Evolutionary conservation across 2,797 vertebrate genomes (phyloP), one percentile per base, ranked within the genome.

Genomic region (Poeciliopsis turneri): DNA sequence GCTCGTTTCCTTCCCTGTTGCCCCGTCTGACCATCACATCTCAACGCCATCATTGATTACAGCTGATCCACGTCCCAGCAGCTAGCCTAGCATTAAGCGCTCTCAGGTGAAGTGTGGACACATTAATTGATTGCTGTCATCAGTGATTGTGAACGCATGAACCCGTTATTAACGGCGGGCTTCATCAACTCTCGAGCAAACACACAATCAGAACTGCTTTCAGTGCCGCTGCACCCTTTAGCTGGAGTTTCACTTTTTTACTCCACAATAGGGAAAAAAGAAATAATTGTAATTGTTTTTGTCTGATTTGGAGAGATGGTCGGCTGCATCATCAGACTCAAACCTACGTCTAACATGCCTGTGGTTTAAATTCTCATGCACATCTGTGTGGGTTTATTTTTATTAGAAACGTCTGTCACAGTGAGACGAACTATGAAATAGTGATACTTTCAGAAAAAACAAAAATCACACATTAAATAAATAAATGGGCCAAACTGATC

Each of bases 81-180:
- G 75, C 68, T 74, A 78, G 75, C 23, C 55, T 75, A 39, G 45
- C 75, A 78, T 81, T 71, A 86, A 75, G 39, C 82, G 59, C 12
- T 51, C 57, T 41, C 33, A 73, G 69, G 77, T 74, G 74, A 82
- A 81, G 80, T 77, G 82, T 92, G 92, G 92, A 96, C 92, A 95
- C 91, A 76, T 84, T 87, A 77, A 74, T 49, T 90, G 83, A 91
- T 86, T 74, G 82, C 84, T 94, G 92, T 95, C 95, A 96, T 96
- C 95, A 92, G 90, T 96, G 94, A 90, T 88, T 89, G 90, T 82
- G 77, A 88, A 82, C 2, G 51, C 72, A 79, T 82, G 77, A 78
- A 81, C 76, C 79, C 75, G 2, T 84, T 85, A 87, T 88, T 90
- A 88, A 78, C 82, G 78, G 86, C 51, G 46, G 84, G 82, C 74